Conservation (phyloP, 2,797 vertebrate genomes). For the Jordanella pulchra region DNA sequence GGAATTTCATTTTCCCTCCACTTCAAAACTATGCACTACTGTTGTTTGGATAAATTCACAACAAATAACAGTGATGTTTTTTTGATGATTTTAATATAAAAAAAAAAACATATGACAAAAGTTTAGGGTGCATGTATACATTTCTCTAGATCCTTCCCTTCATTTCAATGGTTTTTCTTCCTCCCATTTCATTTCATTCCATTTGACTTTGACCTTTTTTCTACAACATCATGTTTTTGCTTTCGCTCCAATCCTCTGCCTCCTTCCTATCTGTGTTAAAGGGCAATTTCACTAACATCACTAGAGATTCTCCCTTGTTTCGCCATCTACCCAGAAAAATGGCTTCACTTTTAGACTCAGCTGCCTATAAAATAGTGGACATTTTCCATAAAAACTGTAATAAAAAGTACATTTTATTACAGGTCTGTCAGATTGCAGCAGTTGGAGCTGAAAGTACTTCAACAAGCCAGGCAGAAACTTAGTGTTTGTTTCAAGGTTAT, state of each 20-base stretch:
- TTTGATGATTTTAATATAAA: background rate
- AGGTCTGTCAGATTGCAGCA: background rate
- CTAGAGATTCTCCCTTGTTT: background rate
- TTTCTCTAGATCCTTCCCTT: background rate
- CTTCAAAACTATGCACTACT: background rate
- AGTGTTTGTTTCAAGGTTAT: constrained; percentile 6
- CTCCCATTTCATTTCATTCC: constrained; percentile 7
- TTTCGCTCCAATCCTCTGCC: background rate
- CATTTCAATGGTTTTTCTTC: background rate
- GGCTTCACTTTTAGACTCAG: background rate
- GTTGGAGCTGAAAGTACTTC: constrained; percentile 11
- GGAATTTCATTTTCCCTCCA: background rate
- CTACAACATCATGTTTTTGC: constrained; percentile 3
- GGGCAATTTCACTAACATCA: background rate
- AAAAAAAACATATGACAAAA: background rate
- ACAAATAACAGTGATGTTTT: background rate
- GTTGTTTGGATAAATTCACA: background rate
- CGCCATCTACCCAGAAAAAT: background rate
- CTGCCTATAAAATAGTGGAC: background rate
- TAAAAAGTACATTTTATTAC: background rate
- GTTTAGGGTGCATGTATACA: no score
- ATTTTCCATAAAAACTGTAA: constrained; percentile 3
- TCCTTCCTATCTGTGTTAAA: constrained; percentile 15
- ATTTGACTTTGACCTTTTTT: constrained; percentile 4
- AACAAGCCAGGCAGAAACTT: constrained; percentile 7